Percentiles rank a stretch among this genome's conserved stretches.
phyloP scores from a whole-genome alignment of 2,888 invertebrate genomes.

The Cephalotes varians region DNA sequence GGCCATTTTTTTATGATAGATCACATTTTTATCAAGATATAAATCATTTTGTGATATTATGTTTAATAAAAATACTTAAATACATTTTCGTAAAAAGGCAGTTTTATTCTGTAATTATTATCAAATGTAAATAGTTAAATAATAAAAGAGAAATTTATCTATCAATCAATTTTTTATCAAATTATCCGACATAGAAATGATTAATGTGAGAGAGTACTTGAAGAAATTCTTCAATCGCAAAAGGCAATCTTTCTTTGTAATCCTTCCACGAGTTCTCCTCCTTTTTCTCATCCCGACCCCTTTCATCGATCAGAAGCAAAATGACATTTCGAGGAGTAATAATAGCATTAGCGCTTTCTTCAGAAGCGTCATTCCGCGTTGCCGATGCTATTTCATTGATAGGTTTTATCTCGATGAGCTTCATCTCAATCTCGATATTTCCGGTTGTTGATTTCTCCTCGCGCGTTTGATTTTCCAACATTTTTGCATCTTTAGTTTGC shows the following conservation, averaged over 20 bases:
- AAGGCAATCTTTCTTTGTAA: slow-evolving; percentile 56
- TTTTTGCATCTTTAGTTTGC: slow-evolving; percentile 57
- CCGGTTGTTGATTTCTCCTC: slow-evolving; percentile 57
- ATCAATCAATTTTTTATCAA: background rate
- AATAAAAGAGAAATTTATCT: background rate
- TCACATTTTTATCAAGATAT: background rate
- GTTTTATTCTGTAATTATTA: background rate
- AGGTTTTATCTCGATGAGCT: background rate
- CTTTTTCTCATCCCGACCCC: slow-evolving; percentile 9
- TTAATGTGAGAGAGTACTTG: slow-evolving; percentile 65
- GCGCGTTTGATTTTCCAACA: slow-evolving; percentile 44
- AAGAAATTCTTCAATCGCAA: slow-evolving; percentile 71
- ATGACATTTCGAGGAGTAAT: slow-evolving; percentile 69
- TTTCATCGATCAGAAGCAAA: slow-evolving; percentile 70
- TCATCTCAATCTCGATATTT: background rate
- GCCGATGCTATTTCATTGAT: background rate
- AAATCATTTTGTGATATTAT: background rate
- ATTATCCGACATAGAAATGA: background rate
- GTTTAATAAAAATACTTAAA: background rate
- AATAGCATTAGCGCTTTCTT: background rate
- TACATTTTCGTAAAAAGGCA: background rate
- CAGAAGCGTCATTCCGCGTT: background rate
- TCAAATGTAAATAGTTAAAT: background rate
- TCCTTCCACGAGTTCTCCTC: slow-evolving; percentile 53
- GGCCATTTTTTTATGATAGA: background rate